phyloP scores from a whole-genome alignment of 37 sponge, comb jelly and placozoan species.

The Haliclona indistincta region DNA sequence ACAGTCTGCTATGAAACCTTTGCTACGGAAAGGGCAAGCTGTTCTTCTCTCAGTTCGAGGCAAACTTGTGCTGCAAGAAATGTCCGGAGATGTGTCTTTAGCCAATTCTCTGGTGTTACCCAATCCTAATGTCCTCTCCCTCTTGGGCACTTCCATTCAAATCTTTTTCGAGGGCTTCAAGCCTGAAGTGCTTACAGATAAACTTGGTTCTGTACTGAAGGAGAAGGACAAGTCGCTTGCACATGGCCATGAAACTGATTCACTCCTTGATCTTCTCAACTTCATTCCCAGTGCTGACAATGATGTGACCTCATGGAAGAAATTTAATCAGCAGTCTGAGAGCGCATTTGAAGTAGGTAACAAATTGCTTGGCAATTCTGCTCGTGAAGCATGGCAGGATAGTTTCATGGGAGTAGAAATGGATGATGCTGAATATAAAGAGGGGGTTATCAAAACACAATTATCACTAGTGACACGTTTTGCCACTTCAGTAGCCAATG shows the following conservation, averaged over 20 bases:
- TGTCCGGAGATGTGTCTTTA: not conserved
- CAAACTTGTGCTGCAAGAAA: not conserved
- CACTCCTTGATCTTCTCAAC: constrained; percentile 24
- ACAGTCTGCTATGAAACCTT: not conserved
- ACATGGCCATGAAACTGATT: not conserved
- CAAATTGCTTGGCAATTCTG: constrained; percentile 13
- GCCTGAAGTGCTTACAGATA: constrained; percentile 3
- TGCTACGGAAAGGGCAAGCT: not conserved
- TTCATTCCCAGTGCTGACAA: not conserved
- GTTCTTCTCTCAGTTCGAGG: constrained; percentile 25
- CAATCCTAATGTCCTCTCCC: constrained; percentile 14
- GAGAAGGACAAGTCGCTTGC: constrained; percentile 3
- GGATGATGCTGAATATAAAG: too few species aligned
- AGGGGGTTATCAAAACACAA: not conserved
- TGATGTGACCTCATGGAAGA: not conserved
- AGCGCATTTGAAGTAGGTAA: constrained; percentile 15
- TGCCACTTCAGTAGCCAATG: not conserved
- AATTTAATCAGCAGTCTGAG: constrained; percentile 13
- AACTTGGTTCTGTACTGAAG: constrained; percentile 15
- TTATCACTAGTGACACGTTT: constrained; percentile 6
- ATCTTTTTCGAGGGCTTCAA: constrained; percentile 55
- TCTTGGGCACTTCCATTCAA: constrained; percentile 19
- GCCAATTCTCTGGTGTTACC: constrained; percentile 18
- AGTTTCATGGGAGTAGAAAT: constrained; percentile 35
- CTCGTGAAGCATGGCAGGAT: constrained; percentile 56